phyloP scores from a whole-genome alignment of 2,797 vertebrate species.

The Notamacropus eugenii region DNA sequence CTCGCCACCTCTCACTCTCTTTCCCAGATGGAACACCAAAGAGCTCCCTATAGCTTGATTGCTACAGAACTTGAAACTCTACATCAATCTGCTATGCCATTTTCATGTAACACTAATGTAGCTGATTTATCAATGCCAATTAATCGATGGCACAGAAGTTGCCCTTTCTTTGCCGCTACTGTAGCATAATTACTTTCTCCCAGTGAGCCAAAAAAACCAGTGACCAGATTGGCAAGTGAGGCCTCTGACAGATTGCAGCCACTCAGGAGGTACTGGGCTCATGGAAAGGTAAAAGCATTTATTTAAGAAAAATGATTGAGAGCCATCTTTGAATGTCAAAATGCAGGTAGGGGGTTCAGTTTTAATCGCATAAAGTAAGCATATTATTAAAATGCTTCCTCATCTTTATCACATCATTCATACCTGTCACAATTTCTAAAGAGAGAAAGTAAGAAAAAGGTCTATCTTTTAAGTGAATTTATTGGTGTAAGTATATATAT shows the following conservation, averaged over 20 bases:
- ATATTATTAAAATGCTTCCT: background rate
- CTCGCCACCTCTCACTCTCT: constrained; percentile 72
- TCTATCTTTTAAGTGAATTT: background rate
- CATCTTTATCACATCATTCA: background rate
- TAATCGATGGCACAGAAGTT: constrained; percentile 70
- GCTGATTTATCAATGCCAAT: constrained; percentile 83
- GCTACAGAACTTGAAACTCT: constrained; percentile 71
- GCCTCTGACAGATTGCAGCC: constrained; percentile 74
- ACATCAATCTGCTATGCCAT: constrained; percentile 78
- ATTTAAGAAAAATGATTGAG: constrained; percentile 72
- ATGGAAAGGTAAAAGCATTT: constrained; percentile 78
- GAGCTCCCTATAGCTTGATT: constrained; percentile 66
- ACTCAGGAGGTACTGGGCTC: constrained; percentile 78
- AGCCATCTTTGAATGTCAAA: constrained; percentile 36
- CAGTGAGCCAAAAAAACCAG: constrained; percentile 50
- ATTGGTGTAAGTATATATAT: background rate
- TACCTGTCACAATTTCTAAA: background rate
- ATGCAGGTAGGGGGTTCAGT: constrained; percentile 9
- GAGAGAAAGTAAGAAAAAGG: background rate
- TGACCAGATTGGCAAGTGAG: constrained; percentile 74
- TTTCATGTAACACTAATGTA: constrained; percentile 69
- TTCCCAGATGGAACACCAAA: constrained; percentile 81
- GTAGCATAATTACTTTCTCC: constrained; percentile 45
- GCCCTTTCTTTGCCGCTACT: constrained; percentile 68
- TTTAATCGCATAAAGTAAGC: constrained; percentile 19